Conservation (phyloP, 2,888 invertebrate genomes). For the Phragmatobia fuliginosa region DNA sequence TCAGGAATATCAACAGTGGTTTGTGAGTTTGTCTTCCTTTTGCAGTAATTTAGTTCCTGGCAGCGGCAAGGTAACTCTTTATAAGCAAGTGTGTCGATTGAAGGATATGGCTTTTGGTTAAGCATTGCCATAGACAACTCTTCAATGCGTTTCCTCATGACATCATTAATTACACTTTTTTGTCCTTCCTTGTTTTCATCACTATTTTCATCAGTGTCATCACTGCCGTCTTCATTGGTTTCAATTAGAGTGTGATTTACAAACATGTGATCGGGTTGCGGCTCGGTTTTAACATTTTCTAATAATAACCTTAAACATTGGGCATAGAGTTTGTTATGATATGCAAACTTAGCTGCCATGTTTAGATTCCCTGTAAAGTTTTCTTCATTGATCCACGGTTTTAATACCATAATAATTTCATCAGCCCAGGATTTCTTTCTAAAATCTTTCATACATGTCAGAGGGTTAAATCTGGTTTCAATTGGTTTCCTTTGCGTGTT, state of each 20-base stretch:
- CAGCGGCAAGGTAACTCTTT: slow-evolving; percentile 74
- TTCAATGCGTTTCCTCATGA: slow-evolving; percentile 77
- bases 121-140: slow-evolving; percentile 75
- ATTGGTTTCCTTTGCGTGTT: slow-evolving; percentile 67
- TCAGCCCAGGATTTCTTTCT: slow-evolving; percentile 77
- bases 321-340: slow-evolving; percentile 68
- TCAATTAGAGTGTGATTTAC: slow-evolving; percentile 62
- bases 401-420: slow-evolving; percentile 69
- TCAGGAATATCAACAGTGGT: slow-evolving; percentile 44
- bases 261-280: slow-evolving; percentile 60
- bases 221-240: slow-evolving; percentile 35
- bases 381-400: slow-evolving; percentile 73
- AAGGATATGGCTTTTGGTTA: slow-evolving; percentile 73
- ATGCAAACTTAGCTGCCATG: slow-evolving; percentile 78
- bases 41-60: slow-evolving; percentile 69
- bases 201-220: slow-evolving; percentile 33
- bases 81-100: slow-evolving; percentile 61
- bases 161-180: slow-evolving; percentile 69
- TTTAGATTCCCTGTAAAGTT: slow-evolving; percentile 67
- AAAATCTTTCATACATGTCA: slow-evolving; percentile 70
- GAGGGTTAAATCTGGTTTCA: slow-evolving; percentile 68
- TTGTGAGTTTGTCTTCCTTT: slow-evolving; percentile 43
- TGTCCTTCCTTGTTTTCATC: slow-evolving; percentile 63
- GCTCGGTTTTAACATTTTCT: slow-evolving; percentile 63
- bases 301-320: slow-evolving; percentile 72